These are phyloP conservation scores for Oxyura jamaicensis DNA, from an alignment of 2,113 vertebrate genomes.

Conservation along the genomic window DNA sequence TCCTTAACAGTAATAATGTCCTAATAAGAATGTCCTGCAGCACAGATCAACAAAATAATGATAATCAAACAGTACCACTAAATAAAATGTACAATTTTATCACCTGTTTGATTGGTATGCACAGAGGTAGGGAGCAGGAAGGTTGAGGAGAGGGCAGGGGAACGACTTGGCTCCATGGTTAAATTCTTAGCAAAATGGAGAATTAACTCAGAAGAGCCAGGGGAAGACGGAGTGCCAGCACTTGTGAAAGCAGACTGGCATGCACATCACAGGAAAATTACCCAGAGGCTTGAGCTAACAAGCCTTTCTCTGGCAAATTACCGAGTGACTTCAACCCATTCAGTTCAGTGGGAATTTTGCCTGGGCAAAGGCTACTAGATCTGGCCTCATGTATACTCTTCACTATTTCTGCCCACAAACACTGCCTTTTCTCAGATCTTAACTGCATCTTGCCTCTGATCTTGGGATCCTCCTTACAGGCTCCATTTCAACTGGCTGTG, in stretches of 20 bases:
- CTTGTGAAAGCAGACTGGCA: background rate
- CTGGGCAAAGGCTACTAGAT: background rate
- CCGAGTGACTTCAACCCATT: background rate
- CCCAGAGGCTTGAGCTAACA: background rate
- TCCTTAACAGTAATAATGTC: background rate
- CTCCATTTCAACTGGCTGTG: constrained; percentile 45
- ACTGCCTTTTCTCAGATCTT: background rate
- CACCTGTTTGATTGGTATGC: fast-evolving
- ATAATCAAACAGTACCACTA: fast-evolving
- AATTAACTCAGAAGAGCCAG: fast-evolving
- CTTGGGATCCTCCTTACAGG: background rate
- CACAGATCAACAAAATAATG: background rate
- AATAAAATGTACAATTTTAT: fast-evolving
- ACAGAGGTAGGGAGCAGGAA: background rate
- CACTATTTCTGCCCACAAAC: background rate
- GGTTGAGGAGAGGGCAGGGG: too few relatives aligned
- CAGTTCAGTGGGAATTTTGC: background rate
- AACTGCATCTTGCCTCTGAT: background rate
- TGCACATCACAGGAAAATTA: fast-evolving
- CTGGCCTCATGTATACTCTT: background rate
- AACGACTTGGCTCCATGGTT: fast-evolving
- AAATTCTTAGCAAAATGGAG: fast-evolving
- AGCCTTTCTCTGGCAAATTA: background rate
- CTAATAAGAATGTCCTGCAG: background rate
- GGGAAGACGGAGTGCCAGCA: fast-evolving